These are phyloP conservation scores for Stratiomys singularior DNA, from an alignment of 2,888 invertebrate species.

Conservation along the genomic window DNA sequence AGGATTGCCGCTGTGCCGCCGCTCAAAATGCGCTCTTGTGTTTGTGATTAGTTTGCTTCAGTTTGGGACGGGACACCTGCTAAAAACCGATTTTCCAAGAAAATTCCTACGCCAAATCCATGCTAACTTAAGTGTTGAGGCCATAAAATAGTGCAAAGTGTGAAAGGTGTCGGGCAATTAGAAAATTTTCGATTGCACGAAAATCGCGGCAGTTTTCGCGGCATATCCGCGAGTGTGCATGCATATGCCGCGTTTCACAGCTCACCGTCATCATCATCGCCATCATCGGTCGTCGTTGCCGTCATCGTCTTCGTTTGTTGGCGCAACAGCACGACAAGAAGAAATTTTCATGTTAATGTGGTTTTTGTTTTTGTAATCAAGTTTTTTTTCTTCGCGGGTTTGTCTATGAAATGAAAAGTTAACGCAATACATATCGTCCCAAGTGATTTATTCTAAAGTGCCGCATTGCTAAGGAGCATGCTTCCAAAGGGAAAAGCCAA, in stretches of 20 bases:
- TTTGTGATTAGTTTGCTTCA: conserved; percentile 48
- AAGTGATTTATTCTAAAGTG: conserved; percentile 22
- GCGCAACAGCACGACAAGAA: conserved; percentile 37
- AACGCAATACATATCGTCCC: conserved; percentile 21
- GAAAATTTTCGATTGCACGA: not conserved
- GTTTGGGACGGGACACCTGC: conserved; percentile 51
- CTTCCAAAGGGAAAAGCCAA: not conserved
- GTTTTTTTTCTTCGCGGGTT: conserved; percentile 24
- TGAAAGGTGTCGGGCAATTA: not conserved
- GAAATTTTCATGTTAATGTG: conserved; percentile 42
- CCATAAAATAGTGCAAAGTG: not conserved
- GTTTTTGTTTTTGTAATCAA: conserved; percentile 38
- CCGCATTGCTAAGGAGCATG: conserved; percentile 6
- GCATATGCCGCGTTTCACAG: conserved; percentile 32
- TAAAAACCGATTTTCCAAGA: conserved; percentile 42
- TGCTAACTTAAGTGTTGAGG: not conserved
- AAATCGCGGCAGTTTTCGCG: conserved; percentile 42
- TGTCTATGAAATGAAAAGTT: conserved; percentile 43
- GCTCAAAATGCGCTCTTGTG: conserved; percentile 32
- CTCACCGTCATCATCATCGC: conserved; percentile 37
- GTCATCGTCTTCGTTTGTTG: conserved; percentile 31
- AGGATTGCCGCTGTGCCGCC: conserved; percentile 35
- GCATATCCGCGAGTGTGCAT: conserved; percentile 22
- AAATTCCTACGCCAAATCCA: not conserved
- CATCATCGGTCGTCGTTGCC: conserved; percentile 44